Evolutionary conservation across 2,113 vertebrate species (phyloP), one percentile per base, ranked within the genome.

Genomic region (Hipposideros armiger): DNA sequence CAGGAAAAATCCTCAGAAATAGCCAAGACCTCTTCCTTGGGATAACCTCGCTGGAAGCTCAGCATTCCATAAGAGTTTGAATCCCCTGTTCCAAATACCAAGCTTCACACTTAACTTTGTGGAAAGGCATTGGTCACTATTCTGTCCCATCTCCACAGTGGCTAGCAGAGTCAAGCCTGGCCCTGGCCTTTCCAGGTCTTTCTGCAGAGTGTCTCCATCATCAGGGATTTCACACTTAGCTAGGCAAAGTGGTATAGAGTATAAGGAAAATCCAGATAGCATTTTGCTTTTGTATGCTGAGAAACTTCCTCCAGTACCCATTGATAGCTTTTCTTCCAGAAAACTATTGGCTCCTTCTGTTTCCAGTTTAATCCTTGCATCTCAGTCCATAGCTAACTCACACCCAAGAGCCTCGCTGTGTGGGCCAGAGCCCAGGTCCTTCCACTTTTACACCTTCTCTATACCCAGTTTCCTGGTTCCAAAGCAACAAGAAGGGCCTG

Each of bases 91-190:
- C 8, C 92, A 56, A 91, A 93, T 85, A 69, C 16, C 70, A 90
- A 87, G 47, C 26, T 60, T 97, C 69, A 52, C 62, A 83, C 20
- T 90, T 81, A 66, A 86, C n/a, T 85, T 91, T 93, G 78, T 89
- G 45, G 36, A 95, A 93, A 83, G 50, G 40, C 15, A 36, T 22
- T 91, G n/a, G n/a, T 86, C 73, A 89, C 36, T 93, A 62, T 72
- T 94, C n/a, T 88, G 60, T 77, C 64, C 56, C 47, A 67, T 60
- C 40, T 94, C 54, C 70, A 45, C 87, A 77, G 60, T 47, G 10
- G n/a, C 73, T 60, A 76, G 47, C 64, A 30, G 19, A 70, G 76
- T 87, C 36, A 83, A 73, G 28, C 60, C 56, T 82, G 32, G 26
- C 54, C 30, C 22, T 47, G 47, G 32, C 54, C 36, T 84, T 67